Evolutionary conservation across 2,797 vertebrate genomes (phyloP).

Genomic region (Oreonectes daqikongensis): DNA sequence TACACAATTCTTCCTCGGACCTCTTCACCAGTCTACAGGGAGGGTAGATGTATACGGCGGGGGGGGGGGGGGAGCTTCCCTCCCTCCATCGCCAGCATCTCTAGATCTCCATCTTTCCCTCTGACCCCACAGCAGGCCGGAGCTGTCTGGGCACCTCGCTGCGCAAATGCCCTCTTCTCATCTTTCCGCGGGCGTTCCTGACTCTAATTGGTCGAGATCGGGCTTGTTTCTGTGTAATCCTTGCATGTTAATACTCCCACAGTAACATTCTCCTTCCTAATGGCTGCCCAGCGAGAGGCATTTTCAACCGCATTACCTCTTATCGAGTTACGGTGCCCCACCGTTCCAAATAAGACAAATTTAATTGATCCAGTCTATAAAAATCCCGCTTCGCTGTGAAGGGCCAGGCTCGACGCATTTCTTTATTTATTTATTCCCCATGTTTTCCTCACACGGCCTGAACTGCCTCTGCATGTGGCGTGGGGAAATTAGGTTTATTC

Average conservation of each 20-base stretch:
- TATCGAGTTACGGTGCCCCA: conserved; percentile 95
- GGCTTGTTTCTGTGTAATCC: conserved; percentile 69
- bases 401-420: conserved; percentile 67
- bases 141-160: conserved; percentile 52
- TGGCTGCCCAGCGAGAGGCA: conserved; percentile 85
- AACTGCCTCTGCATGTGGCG: conserved; percentile 72
- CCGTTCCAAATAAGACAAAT: conserved; percentile 96
- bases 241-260: conserved; percentile 77
- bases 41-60: conserved; percentile 13
- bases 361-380: conserved; percentile 93
- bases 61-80: conserved; percentile 41
- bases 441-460: conserved; percentile 71
- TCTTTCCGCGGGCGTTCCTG: conserved; percentile 60
- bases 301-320: conserved; percentile 94
- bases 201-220: conserved; percentile 75
- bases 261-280: conserved; percentile 81
- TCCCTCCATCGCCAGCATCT: neutral
- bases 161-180: conserved; percentile 59
- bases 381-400: conserved; percentile 78
- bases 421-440: conserved; percentile 78
- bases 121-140: conserved; percentile 61
- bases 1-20: conserved; percentile 33
- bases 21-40: conserved; percentile 20
- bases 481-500: conserved; percentile 82
- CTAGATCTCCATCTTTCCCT: conserved; percentile 46